Conservation (phyloP, 2,797 vertebrate genomes). For the Staurois parvus region DNA sequence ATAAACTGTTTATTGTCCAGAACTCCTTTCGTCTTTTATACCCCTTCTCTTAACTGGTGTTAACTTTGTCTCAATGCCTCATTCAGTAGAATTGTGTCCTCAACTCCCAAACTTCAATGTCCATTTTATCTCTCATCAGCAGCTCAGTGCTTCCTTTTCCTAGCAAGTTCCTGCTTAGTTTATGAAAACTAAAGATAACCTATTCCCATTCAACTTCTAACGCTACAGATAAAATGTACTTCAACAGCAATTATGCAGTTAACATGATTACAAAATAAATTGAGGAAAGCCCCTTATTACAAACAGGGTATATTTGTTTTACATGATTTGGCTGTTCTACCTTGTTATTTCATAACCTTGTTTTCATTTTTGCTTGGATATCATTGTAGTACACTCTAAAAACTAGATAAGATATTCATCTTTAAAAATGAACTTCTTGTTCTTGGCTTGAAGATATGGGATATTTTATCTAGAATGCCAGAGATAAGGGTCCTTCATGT, state of each 20-base stretch:
- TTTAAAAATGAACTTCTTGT: background rate
- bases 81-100: slow-evolving; percentile 1
- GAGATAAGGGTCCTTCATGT: background rate
- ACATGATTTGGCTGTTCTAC: background rate
- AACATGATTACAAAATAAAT: background rate
- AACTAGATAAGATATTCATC: background rate
- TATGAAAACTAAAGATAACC: slow-evolving; percentile 14
- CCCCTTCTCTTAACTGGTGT: background rate
- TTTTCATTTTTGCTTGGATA: background rate
- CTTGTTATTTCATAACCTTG: no score
- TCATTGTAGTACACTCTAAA: background rate
- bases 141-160: slow-evolving; percentile 32
- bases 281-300: background rate
- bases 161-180: slow-evolving; percentile 31
- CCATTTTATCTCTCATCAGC: slow-evolving; percentile 33
- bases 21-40: background rate
- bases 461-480: background rate
- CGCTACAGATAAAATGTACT: slow-evolving; percentile 12
- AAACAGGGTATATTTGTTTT: background rate
- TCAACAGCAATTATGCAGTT: background rate
- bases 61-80: background rate
- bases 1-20: background rate
- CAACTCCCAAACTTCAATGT: background rate
- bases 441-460: background rate
- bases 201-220: background rate